Conservation (phyloP, 2,888 invertebrate species). For the Agrochola lota region DNA sequence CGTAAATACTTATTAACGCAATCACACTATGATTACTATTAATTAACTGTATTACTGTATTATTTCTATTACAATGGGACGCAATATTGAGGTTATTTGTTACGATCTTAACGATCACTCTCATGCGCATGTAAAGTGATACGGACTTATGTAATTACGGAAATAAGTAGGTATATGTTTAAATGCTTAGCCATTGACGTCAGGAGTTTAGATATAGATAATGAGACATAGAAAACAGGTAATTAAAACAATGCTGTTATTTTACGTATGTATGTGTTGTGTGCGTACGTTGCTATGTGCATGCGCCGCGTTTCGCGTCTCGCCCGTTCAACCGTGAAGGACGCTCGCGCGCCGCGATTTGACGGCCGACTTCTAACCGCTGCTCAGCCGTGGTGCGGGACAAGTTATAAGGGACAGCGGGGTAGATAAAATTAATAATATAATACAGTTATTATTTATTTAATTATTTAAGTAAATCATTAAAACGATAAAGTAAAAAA, state of each 20-base stretch:
- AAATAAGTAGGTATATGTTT: conserved; percentile 55
- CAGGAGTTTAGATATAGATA: conserved; percentile 49
- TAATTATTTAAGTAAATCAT: too few relatives aligned
- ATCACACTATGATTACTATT: conserved; percentile 10
- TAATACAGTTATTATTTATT: too few relatives aligned
- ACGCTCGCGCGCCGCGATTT: conserved; percentile 82
- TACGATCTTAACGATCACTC: conserved; percentile 24
- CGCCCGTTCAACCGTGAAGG: conserved; percentile 85
- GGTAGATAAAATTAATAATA: too few relatives aligned
- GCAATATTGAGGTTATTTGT: conserved; percentile 37
- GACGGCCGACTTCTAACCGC: conserved; percentile 85
- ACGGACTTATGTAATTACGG: conserved; percentile 58
- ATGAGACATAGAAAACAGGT: conserved; percentile 62
- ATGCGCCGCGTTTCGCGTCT: conserved; percentile 75
- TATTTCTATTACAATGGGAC: conserved; percentile 47
- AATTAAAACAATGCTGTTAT: conserved; percentile 60
- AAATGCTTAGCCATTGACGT: conserved; percentile 56
- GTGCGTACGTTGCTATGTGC: conserved; percentile 70
- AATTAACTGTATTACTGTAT: conserved; percentile 17
- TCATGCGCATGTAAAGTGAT: conserved; percentile 50
- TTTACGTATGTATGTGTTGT: conserved; percentile 39
- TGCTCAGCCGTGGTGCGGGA: conserved; percentile 56
- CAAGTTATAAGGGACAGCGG: conserved; percentile 64
- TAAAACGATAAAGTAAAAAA: too few relatives aligned
- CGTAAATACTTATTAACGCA: conserved; percentile 25